Base-by-base conservation (phyloP, 1,140 invertebrate species). In the Chrysoperla carnea region DNA sequence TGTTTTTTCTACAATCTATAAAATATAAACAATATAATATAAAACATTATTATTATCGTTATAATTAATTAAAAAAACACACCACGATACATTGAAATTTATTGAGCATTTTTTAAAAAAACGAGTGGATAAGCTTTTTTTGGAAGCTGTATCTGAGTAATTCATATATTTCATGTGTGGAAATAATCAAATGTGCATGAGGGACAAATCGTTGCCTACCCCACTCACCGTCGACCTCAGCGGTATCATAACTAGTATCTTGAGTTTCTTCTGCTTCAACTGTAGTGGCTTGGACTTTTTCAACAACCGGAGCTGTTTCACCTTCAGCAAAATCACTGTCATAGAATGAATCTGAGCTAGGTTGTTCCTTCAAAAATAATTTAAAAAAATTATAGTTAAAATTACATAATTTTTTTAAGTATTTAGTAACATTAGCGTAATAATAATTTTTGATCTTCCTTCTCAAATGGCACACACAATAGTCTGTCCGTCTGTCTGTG, bases 341-440 rank as follows among this genome's bases (percentile, higher is more conserved):
- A 56, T 88, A 88, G 56, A 84, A 85, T 9, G 82, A 84, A 56
- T 87, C 84, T 0, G 82, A 85, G 50, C 81, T 83, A 1, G 78
- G 81, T 61, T 82, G 79, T 56, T 85, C 82, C 78, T 82, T 46
- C n/a, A 29, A 46, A 43, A 48, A 35, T 15, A 40, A 37, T 45
- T 23, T 9, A 40, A 48, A 47, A 11, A 44, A 42, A 5, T 23
- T 23, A 23, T 23, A 3, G 5, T 23, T 23, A 23, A 23, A 23
- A n/a, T n/a, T n/a, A n/a, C n/a, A n/a, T n/a, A 23, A 23, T 23
- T 23, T 23, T 23, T 23, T 23, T 23, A 3, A 23, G 17, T 5
- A 23, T 23, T 23, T 23, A 23, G 17, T 23, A 23, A 23, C 17
- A 5, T 23, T 23, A 23, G 17, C 17, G 17, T 29, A 12, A 45